Evolutionary conservation across 2,797 vertebrate genomes (phyloP).

Genomic region (Darevskia mixta): DNA sequence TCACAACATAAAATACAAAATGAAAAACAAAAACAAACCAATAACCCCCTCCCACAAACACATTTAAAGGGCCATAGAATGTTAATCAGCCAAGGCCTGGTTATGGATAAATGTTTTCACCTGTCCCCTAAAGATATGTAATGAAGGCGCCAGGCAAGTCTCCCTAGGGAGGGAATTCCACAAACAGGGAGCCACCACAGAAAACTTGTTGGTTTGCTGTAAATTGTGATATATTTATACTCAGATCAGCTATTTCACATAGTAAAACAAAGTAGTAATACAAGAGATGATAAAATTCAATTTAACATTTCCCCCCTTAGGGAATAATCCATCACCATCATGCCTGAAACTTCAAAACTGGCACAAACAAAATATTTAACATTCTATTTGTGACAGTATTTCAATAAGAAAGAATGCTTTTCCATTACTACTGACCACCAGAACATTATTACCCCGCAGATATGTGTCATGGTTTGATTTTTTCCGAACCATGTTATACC

Average conservation of each 20-base stretch:
- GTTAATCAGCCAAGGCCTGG: too few relatives aligned
- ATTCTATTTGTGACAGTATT: neutral
- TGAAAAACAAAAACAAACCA: too few relatives aligned
- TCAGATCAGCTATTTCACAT: neutral
- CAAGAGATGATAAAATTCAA: neutral
- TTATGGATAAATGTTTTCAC: too few relatives aligned
- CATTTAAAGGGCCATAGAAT: too few relatives aligned
- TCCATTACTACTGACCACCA: neutral
- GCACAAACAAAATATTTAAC: conserved; percentile 3
- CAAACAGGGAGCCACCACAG: too few relatives aligned
- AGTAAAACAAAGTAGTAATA: neutral
- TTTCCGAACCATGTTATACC: neutral
- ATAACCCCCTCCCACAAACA: too few relatives aligned
- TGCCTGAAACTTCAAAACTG: neutral
- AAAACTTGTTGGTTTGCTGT: neutral
- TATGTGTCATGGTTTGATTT: neutral
- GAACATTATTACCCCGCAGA: neutral
- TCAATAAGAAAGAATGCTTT: neutral
- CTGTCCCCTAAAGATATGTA: too few relatives aligned
- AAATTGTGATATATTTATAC: neutral
- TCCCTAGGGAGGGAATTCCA: too few relatives aligned
- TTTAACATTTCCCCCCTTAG: neutral
- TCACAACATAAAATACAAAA: too few relatives aligned
- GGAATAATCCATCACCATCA: neutral
- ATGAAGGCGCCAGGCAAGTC: too few relatives aligned